Conservation (phyloP, 2,797 vertebrate genomes). For the Oryzias dopingdopingensis region DNA sequence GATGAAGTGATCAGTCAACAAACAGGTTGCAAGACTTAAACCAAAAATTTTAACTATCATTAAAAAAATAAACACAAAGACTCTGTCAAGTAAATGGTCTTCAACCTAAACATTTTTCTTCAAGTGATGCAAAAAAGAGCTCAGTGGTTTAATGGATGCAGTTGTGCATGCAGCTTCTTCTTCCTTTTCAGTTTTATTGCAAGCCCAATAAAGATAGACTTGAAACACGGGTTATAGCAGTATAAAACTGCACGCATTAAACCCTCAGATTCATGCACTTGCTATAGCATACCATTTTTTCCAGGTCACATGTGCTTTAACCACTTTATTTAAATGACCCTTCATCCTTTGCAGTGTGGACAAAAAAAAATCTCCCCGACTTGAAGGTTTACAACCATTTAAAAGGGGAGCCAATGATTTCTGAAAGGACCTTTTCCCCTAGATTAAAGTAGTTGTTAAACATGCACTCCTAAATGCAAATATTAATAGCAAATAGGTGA, state of each 20-base stretch:
- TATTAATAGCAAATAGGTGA: background rate
- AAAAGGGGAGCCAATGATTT: too few species aligned
- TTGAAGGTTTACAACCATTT: too few species aligned
- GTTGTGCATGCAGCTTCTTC: background rate
- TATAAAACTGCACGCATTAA: background rate
- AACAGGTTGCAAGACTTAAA: too few species aligned
- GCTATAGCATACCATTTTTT: background rate
- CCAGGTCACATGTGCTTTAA: conserved; percentile 6
- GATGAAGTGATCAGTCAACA: too few species aligned
- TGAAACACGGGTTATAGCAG: background rate
- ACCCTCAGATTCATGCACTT: background rate
- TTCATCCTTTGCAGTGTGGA: too few species aligned
- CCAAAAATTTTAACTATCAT: background rate
- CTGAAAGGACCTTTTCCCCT: too few species aligned
- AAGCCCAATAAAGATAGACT: background rate
- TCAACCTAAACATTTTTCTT: too few species aligned
- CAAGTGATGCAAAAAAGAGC: background rate
- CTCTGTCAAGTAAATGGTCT: too few species aligned
- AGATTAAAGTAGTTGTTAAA: too few species aligned
- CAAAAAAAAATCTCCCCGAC: too few species aligned
- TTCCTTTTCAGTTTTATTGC: background rate
- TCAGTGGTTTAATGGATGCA: too few species aligned
- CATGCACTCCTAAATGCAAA: background rate
- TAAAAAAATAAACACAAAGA: too few species aligned
- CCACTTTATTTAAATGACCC: background rate